Evolutionary conservation across 64 coral and sea anemone species (phyloP).

Genomic region (Stichodactyla mertensii): DNA sequence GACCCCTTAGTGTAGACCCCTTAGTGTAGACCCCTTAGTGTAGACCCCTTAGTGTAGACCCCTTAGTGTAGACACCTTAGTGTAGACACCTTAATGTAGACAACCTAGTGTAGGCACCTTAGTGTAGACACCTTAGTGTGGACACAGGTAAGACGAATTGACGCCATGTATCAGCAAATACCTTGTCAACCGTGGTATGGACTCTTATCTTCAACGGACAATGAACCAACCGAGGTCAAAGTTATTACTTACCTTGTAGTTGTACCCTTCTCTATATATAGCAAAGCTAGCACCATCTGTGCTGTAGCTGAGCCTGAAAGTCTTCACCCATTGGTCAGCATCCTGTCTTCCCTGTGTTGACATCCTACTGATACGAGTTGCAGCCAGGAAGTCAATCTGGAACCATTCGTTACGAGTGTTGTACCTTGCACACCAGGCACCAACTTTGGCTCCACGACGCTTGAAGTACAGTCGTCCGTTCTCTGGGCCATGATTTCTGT

Average conservation of each 20-base stretch:
- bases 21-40: too few species aligned
- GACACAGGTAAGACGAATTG: too few species aligned
- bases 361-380: slow-evolving; percentile 59
- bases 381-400: slow-evolving; percentile 46
- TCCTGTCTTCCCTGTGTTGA: slow-evolving; percentile 81
- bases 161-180: too few species aligned
- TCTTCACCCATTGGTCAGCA: slow-evolving; percentile 62
- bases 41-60: too few species aligned
- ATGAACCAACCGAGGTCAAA: too few species aligned
- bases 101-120: too few species aligned
- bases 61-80: too few species aligned
- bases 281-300: slow-evolving; percentile 61
- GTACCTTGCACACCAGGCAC: slow-evolving; percentile 61
- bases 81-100: too few species aligned
- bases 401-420: slow-evolving; percentile 75
- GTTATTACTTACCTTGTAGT: slow-evolving; percentile 33
- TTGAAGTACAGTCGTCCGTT: slow-evolving; percentile 57
- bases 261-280: slow-evolving; percentile 49
- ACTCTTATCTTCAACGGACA: too few species aligned
- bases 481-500: slow-evolving; percentile 49
- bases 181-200: too few species aligned
- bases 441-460: slow-evolving; percentile 17
- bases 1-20: too few species aligned
- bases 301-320: slow-evolving; percentile 59
- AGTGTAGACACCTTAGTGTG: too few species aligned